Evolutionary conservation across 2,113 vertebrate genomes (phyloP), one percentile per base, ranked within the genome.

Genomic region (Xiphophorus couchianus): DNA sequence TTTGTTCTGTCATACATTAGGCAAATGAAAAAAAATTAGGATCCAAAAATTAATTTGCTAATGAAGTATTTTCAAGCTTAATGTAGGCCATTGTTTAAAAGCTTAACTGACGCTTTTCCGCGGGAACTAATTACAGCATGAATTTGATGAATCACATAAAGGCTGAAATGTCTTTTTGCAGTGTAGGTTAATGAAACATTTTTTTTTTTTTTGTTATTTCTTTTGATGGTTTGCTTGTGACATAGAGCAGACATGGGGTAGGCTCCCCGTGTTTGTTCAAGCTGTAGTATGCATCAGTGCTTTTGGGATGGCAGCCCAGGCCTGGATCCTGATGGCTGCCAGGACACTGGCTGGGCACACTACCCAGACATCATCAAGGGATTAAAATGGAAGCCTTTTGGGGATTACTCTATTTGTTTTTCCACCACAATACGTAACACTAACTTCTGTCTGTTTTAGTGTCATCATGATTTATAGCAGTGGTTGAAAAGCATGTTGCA

Each of bases 281-380:
- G 86, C 81, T 87, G 73, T 74, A 77, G 66, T 79, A 78, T 89
- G 92, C 90, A 84, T 90, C 88, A 83, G 76, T 83, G 88, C 76
- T 76, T 88, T 71, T 90, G 88, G 92, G 83, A 86, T 69, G 69
- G 77, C 60, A 72, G 86, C 88, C 88, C 88, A 87, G 90, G 75
- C 73, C 73, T 28, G 71, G 77, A 74, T 73, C 81, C 80, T n/a
- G 73, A 73, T 69, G 74, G 64, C 82, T 85, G 87, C 88, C 88
- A 92, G 88, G 87, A 74, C 78, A 62, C 86, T 84, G 84, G 80
- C 86, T 77, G 82, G 89, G 85, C 81, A 60, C 83, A 66, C 70
- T 69, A 88, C 77, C 86, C 85, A 86, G 90, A 88, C 86, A 85
- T 81, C 89, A 89, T 90, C 89, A 76, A 82, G 80, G 81, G 90